phyloP scores from a whole-genome alignment of 2,888 invertebrate species.

The Heteromurus nitidus region DNA sequence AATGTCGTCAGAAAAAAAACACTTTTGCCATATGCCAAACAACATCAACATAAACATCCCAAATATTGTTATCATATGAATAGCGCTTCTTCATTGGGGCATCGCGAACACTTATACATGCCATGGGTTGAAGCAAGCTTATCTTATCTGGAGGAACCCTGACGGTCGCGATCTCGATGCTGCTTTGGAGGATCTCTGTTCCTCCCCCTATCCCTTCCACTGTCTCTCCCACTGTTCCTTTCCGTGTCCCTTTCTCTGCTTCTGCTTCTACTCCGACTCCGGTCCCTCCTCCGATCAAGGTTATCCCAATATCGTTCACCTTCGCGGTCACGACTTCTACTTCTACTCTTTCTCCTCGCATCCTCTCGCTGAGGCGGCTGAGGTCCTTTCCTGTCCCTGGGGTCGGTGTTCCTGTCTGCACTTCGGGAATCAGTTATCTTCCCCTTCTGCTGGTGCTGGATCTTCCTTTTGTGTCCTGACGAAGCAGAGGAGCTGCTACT shows the following conservation, averaged over 20 bases:
- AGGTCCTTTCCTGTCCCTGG: background rate
- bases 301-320: no score
- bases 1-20: no score
- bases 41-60: no score
- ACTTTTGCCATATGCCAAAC: no score
- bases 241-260: conserved; percentile 74
- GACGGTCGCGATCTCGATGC: background rate
- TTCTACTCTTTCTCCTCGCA: background rate
- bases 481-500: background rate
- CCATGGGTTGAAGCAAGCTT: background rate
- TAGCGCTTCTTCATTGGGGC: no score
- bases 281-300: background rate
- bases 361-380: background rate
- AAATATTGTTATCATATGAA: no score
- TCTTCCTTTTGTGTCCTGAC: no score
- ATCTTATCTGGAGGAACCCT: background rate
- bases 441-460: background rate
- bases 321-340: background rate
- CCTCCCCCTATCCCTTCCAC: background rate
- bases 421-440: background rate
- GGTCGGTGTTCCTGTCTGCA: background rate
- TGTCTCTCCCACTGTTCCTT: background rate
- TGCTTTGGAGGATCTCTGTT: no score
- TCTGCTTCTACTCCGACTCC: background rate
- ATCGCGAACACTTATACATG: no score